Percentiles rank a stretch among this genome's conserved stretches.
phyloP scores from a whole-genome alignment of 2,113 vertebrate species.

The Malurus alboscapulatus region DNA sequence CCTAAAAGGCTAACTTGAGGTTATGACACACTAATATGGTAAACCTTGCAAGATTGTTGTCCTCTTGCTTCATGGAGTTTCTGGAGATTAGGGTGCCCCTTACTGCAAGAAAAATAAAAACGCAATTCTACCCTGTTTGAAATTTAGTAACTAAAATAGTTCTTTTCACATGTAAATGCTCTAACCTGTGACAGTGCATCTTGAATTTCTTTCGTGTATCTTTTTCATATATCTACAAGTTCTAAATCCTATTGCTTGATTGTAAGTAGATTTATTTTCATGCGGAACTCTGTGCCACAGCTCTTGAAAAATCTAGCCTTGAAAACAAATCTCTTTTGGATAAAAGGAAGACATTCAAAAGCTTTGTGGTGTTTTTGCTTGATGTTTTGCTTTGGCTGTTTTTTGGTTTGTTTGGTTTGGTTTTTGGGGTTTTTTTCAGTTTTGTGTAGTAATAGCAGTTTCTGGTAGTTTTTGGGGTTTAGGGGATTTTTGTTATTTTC shows the following conservation, averaged over 20 bases:
- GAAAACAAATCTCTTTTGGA: background rate
- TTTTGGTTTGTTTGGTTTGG: background rate
- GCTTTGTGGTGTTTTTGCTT: fast-evolving
- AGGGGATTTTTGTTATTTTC: too few relatives aligned
- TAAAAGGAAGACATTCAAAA: background rate
- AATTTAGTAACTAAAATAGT: background rate
- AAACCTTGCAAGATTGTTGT: background rate
- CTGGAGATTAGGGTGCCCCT: background rate
- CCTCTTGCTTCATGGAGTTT: background rate
- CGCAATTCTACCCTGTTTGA: background rate
- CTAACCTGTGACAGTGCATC: background rate
- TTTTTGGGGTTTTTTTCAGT: background rate
- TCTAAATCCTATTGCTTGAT: background rate
- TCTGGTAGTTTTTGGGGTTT: background rate
- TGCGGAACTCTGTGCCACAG: background rate
- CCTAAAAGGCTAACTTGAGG: background rate
- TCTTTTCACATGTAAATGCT: background rate
- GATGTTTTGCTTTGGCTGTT: background rate
- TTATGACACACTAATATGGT: background rate
- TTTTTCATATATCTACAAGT: background rate
- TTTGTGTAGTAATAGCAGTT: background rate
- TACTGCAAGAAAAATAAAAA: background rate
- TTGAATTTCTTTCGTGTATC: background rate
- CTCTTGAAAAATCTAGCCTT: background rate
- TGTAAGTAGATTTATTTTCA: background rate